Conservation (phyloP, 1,140 invertebrate genomes). For the Probaryconus sp. region DNA sequence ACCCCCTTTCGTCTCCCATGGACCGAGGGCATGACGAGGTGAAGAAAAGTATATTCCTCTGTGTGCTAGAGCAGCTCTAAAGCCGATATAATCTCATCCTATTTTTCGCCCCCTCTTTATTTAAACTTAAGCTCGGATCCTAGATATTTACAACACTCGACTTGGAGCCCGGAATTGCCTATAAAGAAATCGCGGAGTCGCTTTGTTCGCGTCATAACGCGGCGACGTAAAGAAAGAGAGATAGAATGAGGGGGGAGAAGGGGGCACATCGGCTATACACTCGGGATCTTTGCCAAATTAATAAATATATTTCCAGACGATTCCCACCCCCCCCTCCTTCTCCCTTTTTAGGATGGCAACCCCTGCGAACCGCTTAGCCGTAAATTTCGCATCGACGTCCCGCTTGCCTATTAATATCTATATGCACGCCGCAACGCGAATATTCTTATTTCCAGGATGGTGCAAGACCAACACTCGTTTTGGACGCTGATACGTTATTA, state of each 20-base stretch:
- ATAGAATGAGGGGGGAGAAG: constrained; percentile 7
- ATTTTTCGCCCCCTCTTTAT: constrained; percentile 10
- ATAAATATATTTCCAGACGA: constrained; percentile 77
- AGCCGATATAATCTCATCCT: constrained; percentile 14
- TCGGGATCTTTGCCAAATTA: constrained; percentile 77
- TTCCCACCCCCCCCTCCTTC: constrained; percentile 45
- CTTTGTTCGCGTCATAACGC: constrained; percentile 78
- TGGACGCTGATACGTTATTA: constrained; percentile 33
- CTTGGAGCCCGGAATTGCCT: constrained; percentile 76
- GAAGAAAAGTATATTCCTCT: constrained; percentile 47
- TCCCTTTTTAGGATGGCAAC: constrained; percentile 13
- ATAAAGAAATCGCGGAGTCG: constrained; percentile 77
- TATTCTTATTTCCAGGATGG: constrained; percentile 49
- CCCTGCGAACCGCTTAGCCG: constrained; percentile 34
- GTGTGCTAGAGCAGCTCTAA: constrained; percentile 7
- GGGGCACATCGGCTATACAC: constrained; percentile 67
- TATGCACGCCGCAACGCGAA: constrained; percentile 14
- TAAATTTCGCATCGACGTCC: constrained; percentile 70
- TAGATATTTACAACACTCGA: constrained; percentile 74
- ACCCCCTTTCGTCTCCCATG: too few species aligned
- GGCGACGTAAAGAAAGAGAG: constrained; percentile 73
- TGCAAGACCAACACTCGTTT: constrained; percentile 13
- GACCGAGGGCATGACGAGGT: constrained; percentile 51
- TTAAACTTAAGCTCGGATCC: constrained; percentile 23
- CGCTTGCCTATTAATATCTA: constrained; percentile 48